Evolutionary conservation across 2,797 vertebrate species (phyloP).

Genomic region (Salmo trutta): DNA sequence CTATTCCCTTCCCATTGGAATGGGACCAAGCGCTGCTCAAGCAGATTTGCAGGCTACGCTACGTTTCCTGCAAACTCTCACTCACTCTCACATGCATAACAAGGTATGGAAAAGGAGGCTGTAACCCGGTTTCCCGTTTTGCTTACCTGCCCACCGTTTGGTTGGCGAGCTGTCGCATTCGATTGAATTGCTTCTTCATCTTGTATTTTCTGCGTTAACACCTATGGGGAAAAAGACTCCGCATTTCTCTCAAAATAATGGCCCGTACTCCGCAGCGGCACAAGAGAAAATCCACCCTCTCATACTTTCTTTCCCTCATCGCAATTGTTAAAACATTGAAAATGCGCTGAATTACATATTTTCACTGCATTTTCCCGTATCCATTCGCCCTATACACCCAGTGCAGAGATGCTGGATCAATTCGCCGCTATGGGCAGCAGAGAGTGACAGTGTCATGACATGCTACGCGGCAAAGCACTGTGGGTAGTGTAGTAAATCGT

Average conservation of each 20-base stretch:
- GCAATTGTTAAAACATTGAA: slow-evolving; percentile 53
- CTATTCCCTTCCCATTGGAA: background rate
- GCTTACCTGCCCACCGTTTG: slow-evolving; percentile 97
- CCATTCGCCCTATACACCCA: slow-evolving; percentile 59
- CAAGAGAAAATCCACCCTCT: slow-evolving; percentile 65
- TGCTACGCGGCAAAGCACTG: slow-evolving; percentile 69
- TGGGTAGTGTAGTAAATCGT: slow-evolving; percentile 80
- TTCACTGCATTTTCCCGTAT: slow-evolving; percentile 53
- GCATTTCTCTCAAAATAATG: slow-evolving; percentile 73
- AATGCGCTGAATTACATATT: slow-evolving; percentile 61
- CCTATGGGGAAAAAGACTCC: slow-evolving; percentile 71
- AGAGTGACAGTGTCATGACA: slow-evolving; percentile 69
- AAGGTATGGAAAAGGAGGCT: slow-evolving; percentile 30
- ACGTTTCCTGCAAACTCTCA: slow-evolving; percentile 17
- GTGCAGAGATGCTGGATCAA: slow-evolving; percentile 75
- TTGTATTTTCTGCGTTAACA: slow-evolving; percentile 79
- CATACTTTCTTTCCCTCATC: slow-evolving; percentile 65
- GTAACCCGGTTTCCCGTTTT: background rate
- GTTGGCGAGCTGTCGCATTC: slow-evolving; percentile 99
- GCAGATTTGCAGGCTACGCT: background rate
- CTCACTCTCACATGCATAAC: slow-evolving; percentile 42
- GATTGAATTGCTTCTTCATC: slow-evolving; percentile 99
- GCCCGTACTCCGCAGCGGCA: slow-evolving; percentile 68
- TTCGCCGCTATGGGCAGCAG: slow-evolving; percentile 68
- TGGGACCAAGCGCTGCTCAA: slow-evolving; percentile 3